Evolutionary conservation across 2,113 vertebrate species (phyloP).

Genomic region (Xyrauchen texanus): DNA sequence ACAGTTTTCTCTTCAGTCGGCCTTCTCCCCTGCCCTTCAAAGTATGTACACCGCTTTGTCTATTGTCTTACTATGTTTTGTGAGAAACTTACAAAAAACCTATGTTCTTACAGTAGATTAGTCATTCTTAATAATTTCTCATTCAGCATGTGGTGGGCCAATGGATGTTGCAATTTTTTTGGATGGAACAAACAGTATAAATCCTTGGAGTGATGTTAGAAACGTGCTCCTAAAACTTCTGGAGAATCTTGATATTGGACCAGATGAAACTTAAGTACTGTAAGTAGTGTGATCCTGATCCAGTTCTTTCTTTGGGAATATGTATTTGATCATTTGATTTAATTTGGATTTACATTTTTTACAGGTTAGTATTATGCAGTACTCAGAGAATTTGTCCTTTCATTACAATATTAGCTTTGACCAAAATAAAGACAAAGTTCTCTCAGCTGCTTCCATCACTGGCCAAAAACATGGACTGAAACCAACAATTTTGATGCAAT

Average conservation of each 20-base stretch:
- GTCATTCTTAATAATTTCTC: background rate
- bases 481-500: conserved; percentile 86
- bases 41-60: conserved; percentile 68
- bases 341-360: conserved; percentile 1
- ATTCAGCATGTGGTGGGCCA: conserved; percentile 60
- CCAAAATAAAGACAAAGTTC: conserved; percentile 72
- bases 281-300: conserved; percentile 54
- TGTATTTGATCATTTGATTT: background rate
- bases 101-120: too few relatives aligned
- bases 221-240: conserved; percentile 83
- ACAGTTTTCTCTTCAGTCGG: conserved; percentile 69
- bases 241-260: conserved; percentile 80
- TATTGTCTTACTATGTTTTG: background rate
- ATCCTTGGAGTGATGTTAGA: conserved; percentile 81
- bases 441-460: conserved; percentile 65
- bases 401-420: conserved; percentile 75
- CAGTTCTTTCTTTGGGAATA: too few relatives aligned
- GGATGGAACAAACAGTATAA: conserved; percentile 90
- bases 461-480: conserved; percentile 71
- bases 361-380: conserved; percentile 85
- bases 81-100: too few relatives aligned
- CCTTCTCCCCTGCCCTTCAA: conserved; percentile 82
- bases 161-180: conserved; percentile 83
- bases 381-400: conserved; percentile 73
- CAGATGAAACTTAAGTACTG: conserved; percentile 82